Conservation (phyloP, 2,113 vertebrate genomes). For the Numenius arquata region DNA sequence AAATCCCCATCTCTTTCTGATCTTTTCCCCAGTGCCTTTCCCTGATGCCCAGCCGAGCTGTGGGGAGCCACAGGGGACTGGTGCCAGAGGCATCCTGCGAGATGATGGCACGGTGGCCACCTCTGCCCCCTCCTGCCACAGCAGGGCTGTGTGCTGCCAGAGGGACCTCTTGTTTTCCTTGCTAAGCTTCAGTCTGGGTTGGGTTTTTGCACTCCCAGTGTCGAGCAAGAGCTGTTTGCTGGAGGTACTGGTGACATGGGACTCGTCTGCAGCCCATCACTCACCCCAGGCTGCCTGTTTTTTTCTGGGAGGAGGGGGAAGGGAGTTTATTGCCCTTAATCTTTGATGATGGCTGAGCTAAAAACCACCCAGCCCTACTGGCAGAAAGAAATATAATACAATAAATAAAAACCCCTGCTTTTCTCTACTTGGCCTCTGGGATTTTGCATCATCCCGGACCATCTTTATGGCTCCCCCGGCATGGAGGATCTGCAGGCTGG, state of each 20-base stretch:
- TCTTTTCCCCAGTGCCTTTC: background rate
- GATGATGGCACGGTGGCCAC: background rate
- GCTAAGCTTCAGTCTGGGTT: background rate
- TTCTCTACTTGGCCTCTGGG: background rate
- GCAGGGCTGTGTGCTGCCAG: background rate
- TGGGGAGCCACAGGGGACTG: rapidly evolving
- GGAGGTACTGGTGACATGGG: background rate
- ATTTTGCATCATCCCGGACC: background rate
- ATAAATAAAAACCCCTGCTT: background rate
- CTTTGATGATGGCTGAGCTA: background rate
- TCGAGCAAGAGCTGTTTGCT: background rate
- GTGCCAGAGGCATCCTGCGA: background rate
- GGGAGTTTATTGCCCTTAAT: background rate
- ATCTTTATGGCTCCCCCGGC: rapidly evolving
- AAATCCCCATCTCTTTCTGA: background rate
- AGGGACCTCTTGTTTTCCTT: background rate
- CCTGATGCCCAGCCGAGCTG: background rate
- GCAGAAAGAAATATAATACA: background rate
- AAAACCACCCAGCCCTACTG: background rate
- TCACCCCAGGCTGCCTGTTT: background rate
- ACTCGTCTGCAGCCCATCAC: background rate
- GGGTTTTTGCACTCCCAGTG: background rate
- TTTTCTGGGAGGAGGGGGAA: background rate
- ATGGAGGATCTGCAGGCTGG: background rate
- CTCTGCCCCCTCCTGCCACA: rapidly evolving